Base-by-base conservation (phyloP, 2,113 vertebrate genomes). In the Pachycephala philippinensis region DNA sequence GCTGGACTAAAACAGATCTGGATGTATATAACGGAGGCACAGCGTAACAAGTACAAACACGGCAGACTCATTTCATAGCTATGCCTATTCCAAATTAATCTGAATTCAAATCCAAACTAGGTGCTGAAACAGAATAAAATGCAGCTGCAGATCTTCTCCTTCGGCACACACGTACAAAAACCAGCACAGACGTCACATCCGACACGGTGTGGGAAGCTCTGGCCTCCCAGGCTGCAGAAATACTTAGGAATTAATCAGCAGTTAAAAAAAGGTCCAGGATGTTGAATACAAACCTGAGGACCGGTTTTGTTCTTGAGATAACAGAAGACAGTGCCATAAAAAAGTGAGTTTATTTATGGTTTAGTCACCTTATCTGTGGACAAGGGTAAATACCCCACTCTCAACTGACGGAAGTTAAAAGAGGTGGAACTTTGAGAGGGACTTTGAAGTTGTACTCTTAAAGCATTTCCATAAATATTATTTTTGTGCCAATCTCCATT, bases 61-160 rank as follows among this genome's bases (percentile, higher is more conserved):
- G 52, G 87, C 69, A 82, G 84, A 84, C 77, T 94, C 89, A 94
- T 53, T 89, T 56, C 49, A 15, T 15, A 96, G 77, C 87, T 93
- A 93, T 95, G 84, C 70, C 83, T 72, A 20, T 24, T 91, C 84
- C 91, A 96, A 93, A 95, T 84, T 33, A 40, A 94, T 52, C 49
- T 65, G 40, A 87, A 89, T 79, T 94, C 94, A 94, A 87, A 96
- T 79, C 93, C 89, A 91, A 93, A 91, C 84, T 91, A 82, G 84
- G 81, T 76, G 92, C 81, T 94, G 87, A 92, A 95, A 91, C 40
- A 70, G 86, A 87, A 64, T 24, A 49, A 93, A 87, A 89, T 30
- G 66, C 72, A 90, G 68, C 75, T 90, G 94, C n/a, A 9, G 10
- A 69, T 52, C 61, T 53, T n/a, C 35, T 82, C 64, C 69, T 63